Evolutionary conservation across 2,113 vertebrate species (phyloP), one percentile per base, ranked within the genome.

Genomic region (Cavia porcellus): DNA sequence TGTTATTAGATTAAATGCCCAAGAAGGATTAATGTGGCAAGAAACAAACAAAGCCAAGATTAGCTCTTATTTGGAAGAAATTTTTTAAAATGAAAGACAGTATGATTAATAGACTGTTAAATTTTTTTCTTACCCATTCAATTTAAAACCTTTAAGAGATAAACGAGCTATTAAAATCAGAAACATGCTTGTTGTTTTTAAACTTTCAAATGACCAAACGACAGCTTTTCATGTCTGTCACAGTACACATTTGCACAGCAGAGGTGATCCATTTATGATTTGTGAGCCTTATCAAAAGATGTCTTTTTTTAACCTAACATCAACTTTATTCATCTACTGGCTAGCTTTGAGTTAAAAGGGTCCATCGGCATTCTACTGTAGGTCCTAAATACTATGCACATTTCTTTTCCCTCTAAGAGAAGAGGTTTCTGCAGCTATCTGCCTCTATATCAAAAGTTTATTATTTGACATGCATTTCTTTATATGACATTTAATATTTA

Each of bases 41-140:
- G 83, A 96, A 92, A 93, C 79, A 96, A 97, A 98, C 82, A 96
- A 97, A 98, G 86, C 70, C 94, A 96, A 92, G 68, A 92, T 84
- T 13, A 55, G 14, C 38, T 89, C 74, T 93, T 89, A 95, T 62
- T 86, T 77, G 80, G 62, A 90, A 87, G 62, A 85, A 91, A 82
- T 89, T 59, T 57, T 57, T 57, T 4, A 57, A 57, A 47, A 91
- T 79, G 59, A 22, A 45, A 94, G 32, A 68, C 77, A 96, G 68
- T 91, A 87, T 61, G 35, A 81, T 92, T 66, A 94, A 74, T 25
- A 94, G 57, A 25, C 61, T 62, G 91, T 75, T 85, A 88, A 66
- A 35, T 45, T 86, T 75, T 86, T 77, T 75, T 19, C 89, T 81
- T 45, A 66, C 95, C 47, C 85, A n/a, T 72, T 89, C 70, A 94